Base-by-base conservation (phyloP, 2,797 vertebrate genomes). In the Paratrypauchen microcephalus region DNA sequence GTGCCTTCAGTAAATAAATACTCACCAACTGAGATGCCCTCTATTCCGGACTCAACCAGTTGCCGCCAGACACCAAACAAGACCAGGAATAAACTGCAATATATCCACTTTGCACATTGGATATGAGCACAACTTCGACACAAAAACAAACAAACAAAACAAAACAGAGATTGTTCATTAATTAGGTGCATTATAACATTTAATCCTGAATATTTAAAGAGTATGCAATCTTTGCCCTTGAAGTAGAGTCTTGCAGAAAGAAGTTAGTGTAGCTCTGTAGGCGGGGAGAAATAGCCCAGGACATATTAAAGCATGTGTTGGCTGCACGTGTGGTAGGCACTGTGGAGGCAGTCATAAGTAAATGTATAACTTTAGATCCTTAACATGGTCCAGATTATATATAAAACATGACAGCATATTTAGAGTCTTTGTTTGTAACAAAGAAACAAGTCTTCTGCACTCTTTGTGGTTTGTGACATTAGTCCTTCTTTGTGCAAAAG, bases 401-500 rank as follows among this genome's bases (percentile, higher is more conserved):
- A 21, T 19, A 59, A 8, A 61, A 61, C 32, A 36, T 61, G 52
- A 23, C 21, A 24, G 2, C n/a, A 23, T 60, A 32, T 32, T 59
- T 3, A 30, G 6, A 32, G 58, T 26, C 56, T 57, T 58, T 1
- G 0, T 2, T 58, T 0, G 2, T 2, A n/a, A 28, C n/a, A 4
- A 57, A 57, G 16, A 59, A 32, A 47, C 11, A 63, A 63, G 16
- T 16, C 68, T 60, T 59, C n/a, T n/a, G 50, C 30, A 75, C 36
- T 70, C 45, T 75, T 64, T 28, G 70, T 70, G 52, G n/a, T 69
- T 26, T 8, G 32, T 36, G 11, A 5, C 13, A 36, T 39, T 71
- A 39, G 39, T 13, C 11, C 9, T 48, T 74, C 16, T 78, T 32
- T 4, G 47, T 54, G 85, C 85, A 85, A 89, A 86, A 74, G 65